Evolutionary conservation across 2,113 vertebrate genomes (phyloP).

Genomic region (Syrmaticus mikado): DNA sequence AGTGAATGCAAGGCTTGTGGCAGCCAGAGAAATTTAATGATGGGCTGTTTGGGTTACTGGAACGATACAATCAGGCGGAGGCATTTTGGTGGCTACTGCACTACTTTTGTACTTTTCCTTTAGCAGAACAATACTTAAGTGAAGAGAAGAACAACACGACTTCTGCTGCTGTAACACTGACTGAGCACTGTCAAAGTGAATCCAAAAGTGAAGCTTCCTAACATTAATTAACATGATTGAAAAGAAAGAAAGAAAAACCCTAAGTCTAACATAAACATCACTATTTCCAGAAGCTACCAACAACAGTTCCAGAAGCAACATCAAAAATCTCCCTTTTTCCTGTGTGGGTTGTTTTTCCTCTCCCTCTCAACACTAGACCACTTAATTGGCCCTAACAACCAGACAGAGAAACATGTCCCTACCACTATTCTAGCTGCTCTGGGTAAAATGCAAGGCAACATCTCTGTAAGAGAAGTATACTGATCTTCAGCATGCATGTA

Average conservation of each 20-base stretch:
- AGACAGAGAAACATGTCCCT: not conserved
- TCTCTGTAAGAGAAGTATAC: not conserved
- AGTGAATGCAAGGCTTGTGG: not conserved
- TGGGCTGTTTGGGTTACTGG: conserved; percentile 23
- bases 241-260: not conserved
- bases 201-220: not conserved
- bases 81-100: not conserved
- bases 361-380: not conserved
- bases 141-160: not conserved
- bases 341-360: not conserved
- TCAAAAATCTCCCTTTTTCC: not conserved
- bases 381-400: not conserved
- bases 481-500: rapidly evolving
- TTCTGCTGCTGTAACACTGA: not conserved
- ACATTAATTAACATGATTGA: not conserved
- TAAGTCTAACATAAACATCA: not conserved
- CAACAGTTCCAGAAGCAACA: not conserved
- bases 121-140: not conserved
- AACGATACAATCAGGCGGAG: not conserved
- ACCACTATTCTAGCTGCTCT: not conserved
- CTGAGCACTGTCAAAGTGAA: not conserved
- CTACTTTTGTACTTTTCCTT: not conserved
- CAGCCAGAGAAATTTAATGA: conserved; percentile 1
- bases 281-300: not conserved
- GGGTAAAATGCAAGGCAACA: not conserved